A percentile compares a stretch with the other conserved stretches of the same genome.
phyloP scores from a whole-genome alignment of 2,888 invertebrate species.

The Hydroisotoma schaefferi region DNA sequence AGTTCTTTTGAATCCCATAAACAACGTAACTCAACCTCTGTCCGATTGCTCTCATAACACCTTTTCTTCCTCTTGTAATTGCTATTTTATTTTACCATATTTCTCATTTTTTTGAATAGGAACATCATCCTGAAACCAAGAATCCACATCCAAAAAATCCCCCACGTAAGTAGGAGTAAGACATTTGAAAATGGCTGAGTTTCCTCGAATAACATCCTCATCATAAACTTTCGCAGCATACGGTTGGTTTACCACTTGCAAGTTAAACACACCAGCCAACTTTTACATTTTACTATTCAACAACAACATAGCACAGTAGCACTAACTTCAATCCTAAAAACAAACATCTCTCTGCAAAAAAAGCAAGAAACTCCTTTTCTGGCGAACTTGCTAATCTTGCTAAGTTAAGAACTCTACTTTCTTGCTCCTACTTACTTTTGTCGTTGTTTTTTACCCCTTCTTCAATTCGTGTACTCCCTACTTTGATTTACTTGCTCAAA shows the following conservation, averaged over 20 bases:
- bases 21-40: neutral
- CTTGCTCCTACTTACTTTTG: no score
- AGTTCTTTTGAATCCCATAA: neutral
- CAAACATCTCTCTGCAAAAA: no score
- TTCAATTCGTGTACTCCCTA: neutral
- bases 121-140: conserved; percentile 66
- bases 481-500: neutral
- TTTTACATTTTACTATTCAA: no score
- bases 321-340: no score
- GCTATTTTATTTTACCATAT: conserved; percentile 5
- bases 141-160: conserved; percentile 67
- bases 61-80: neutral
- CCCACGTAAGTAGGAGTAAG: conserved; percentile 71
- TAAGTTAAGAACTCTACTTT: neutral
- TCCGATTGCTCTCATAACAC: neutral
- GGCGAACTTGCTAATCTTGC: neutral
- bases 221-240: conserved; percentile 69
- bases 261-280: no score
- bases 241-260: conserved; percentile 69
- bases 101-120: conserved; percentile 41
- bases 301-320: no score
- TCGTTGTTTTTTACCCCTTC: no score
- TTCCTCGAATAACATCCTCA: conserved; percentile 70
- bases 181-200: conserved; percentile 68
- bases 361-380: no score